Base-by-base conservation (phyloP, 37 sponge, comb jelly and placozoan species). In the Agelas oroides region DNA sequence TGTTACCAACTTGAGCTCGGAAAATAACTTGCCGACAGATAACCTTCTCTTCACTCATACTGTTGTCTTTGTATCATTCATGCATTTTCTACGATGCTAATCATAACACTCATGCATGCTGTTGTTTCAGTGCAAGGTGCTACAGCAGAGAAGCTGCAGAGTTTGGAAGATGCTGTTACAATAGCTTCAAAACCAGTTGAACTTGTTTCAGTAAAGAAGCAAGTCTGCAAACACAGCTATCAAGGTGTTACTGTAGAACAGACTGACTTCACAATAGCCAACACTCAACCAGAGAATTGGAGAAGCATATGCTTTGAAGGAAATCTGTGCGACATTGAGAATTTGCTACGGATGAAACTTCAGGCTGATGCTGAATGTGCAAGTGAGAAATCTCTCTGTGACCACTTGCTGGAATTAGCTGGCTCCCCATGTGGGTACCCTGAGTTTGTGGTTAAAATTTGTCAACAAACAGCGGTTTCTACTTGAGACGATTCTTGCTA, bases 181-280 rank as follows among this genome's bases (percentile, higher is more conserved):
- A 25, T 40, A 40, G 80, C 80, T 13, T 39, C 35, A 40, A 36
- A 79, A 52, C 31, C 34, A 14, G 15, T 79, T n/a, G 18, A 53
- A 53, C 23, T 13, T 67, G 69, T 28, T n/a, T 5, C 53, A 25
- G 1, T 33, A 0, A 30, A 18, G 28, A 52, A 65, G 67, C n/a
- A 14, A 39, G 33, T 35, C 11, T 25, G 38, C 32, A 28, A 46
- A 5, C 68, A 33, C 15, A 20, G 38, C 32, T 21, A 39, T n/a
- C 53, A 40, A 0, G 15, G 59, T 33, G 72, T 82, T 52, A 40
- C 18, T n/a, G 37, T 82, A 20, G 82, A 82, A 41, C 82, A 82
- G 41, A 71, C 82, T 1, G 82, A 82, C 72, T 38, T 82, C 46
- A 40, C 53, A 41, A 74, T 74, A 24, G 53, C n/a, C 28, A 33